Percentiles rank a stretch among this genome's conserved stretches.
phyloP scores from a whole-genome alignment of 2,113 vertebrate species.

The Trematomus loennbergii region DNA sequence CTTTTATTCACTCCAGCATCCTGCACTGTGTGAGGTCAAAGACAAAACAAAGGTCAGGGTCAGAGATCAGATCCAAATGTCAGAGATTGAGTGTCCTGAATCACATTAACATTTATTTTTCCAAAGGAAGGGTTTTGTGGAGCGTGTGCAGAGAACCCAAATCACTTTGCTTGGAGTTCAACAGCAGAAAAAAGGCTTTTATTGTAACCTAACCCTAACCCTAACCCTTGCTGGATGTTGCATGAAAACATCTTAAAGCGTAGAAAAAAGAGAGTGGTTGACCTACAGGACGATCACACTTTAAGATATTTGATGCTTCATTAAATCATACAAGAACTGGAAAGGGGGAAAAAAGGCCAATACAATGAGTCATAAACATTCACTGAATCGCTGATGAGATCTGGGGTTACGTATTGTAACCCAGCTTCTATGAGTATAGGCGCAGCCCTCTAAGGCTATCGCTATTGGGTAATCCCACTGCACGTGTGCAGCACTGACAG shows the following conservation, averaged over 20 bases:
- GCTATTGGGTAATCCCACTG: no score
- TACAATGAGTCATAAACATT: neutral
- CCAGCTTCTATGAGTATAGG: no score
- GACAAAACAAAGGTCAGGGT: neutral
- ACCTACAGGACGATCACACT: neutral
- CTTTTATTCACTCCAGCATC: slow-evolving; percentile 18
- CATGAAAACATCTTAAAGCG: neutral
- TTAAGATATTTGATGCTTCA: slow-evolving; percentile 5
- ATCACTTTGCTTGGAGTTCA: neutral
- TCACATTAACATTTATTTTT: slow-evolving; percentile 40
- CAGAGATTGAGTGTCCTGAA: slow-evolving; percentile 33
- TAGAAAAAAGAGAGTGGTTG: neutral
- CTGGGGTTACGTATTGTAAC: no score
- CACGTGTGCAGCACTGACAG: no score
- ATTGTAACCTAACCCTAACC: no score
- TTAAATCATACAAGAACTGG: neutral
- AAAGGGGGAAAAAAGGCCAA: neutral
- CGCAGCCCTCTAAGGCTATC: no score
- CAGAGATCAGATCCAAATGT: slow-evolving; percentile 5
- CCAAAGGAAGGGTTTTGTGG: neutral
- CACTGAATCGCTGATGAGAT: slow-evolving; percentile 6
- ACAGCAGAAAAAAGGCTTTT: neutral
- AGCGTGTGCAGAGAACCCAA: slow-evolving; percentile 2
- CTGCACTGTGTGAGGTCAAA: neutral
- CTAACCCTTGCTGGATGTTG: neutral